Evolutionary conservation across 2,113 vertebrate species (phyloP).

Genomic region (Paedocypris sp.): DNA sequence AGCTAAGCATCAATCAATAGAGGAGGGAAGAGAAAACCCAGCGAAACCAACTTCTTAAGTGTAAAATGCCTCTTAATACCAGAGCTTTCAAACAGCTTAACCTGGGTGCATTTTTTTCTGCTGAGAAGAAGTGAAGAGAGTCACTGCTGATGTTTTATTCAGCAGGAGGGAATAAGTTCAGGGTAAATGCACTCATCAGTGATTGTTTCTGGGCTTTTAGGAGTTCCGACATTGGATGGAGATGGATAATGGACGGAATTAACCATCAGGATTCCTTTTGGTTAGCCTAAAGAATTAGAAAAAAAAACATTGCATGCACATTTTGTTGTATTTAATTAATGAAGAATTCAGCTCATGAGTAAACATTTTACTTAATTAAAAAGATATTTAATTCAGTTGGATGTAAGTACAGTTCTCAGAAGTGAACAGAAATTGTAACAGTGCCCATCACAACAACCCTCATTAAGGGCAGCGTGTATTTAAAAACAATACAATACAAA

Average conservation of each 20-base stretch:
- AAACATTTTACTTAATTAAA: constrained; percentile 9
- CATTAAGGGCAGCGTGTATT: not conserved
- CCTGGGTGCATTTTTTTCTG: constrained; percentile 61
- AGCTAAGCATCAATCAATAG: constrained; percentile 76
- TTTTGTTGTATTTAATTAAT: too few relatives aligned
- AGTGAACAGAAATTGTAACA: constrained; percentile 27
- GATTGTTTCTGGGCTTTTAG: constrained; percentile 10
- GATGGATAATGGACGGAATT: too few relatives aligned
- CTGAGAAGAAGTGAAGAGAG: constrained; percentile 11
- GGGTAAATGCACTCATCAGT: not conserved
- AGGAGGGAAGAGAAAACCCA: constrained; percentile 69
- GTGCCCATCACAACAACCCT: constrained; percentile 1
- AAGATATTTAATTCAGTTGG: too few relatives aligned
- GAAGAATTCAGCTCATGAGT: not conserved
- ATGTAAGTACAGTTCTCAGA: not conserved
- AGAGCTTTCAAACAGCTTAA: constrained; percentile 74
- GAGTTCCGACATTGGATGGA: constrained; percentile 19
- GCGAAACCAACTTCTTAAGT: constrained; percentile 76
- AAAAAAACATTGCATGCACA: too few relatives aligned
- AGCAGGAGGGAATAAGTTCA: not conserved
- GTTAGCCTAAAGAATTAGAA: too few relatives aligned
- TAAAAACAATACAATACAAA: not conserved
- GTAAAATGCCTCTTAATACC: constrained; percentile 78
- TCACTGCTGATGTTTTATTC: constrained; percentile 27
- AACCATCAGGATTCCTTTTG: too few relatives aligned